A percentile compares a stretch with the other conserved stretches of the same genome.
Conservation (phyloP, 2,888 invertebrate species). For the Emesis russula region DNA sequence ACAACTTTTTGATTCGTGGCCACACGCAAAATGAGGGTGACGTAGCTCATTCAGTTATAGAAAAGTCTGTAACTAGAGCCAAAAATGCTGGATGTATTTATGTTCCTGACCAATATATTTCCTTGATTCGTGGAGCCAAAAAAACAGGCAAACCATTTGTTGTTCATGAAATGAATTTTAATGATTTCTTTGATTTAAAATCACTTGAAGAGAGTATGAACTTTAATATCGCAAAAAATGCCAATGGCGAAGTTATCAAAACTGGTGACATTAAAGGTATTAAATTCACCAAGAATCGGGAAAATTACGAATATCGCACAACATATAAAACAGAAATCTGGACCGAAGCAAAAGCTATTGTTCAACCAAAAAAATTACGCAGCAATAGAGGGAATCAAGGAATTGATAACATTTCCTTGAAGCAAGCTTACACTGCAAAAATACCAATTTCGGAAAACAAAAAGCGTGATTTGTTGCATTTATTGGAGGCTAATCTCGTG, state of each 20-base stretch:
- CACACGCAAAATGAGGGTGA: slow-evolving; percentile 79
- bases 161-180: slow-evolving; percentile 69
- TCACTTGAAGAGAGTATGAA: slow-evolving; percentile 61
- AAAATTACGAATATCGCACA: slow-evolving; percentile 70
- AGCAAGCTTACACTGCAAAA: background rate
- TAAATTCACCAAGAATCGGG: slow-evolving; percentile 70
- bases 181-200: slow-evolving; percentile 71
- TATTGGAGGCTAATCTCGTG: background rate
- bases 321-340: slow-evolving; percentile 18
- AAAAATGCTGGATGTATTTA: slow-evolving; percentile 83
- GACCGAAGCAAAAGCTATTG: background rate
- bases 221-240: slow-evolving; percentile 56
- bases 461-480: background rate
- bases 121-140: slow-evolving; percentile 68
- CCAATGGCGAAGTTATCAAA: slow-evolving; percentile 57
- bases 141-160: slow-evolving; percentile 71
- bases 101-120: slow-evolving; percentile 78
- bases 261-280: slow-evolving; percentile 66
- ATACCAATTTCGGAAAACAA: background rate
- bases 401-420: background rate
- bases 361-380: background rate
- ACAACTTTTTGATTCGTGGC: slow-evolving; percentile 79
- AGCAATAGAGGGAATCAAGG: too few relatives aligned
- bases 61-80: slow-evolving; percentile 73
- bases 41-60: slow-evolving; percentile 77